These are phyloP conservation scores for Peromyscus polionotus DNA, from an alignment of 2,113 vertebrate genomes.

Conservation along the genomic window DNA sequence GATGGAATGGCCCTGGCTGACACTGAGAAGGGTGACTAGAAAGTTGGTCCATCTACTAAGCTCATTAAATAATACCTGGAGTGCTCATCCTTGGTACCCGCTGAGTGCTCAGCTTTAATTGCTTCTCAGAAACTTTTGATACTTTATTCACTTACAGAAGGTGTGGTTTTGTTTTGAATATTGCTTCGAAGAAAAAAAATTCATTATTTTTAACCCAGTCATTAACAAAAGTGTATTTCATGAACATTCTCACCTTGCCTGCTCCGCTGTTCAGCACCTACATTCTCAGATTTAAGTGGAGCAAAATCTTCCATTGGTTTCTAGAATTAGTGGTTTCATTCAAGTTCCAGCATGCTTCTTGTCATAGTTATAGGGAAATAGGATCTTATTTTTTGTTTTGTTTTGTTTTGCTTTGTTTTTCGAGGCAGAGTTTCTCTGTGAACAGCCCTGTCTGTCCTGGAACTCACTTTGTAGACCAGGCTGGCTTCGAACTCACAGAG, in stretches of 20 bases:
- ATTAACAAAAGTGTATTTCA: slow-evolving; percentile 22
- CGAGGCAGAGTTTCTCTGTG: too few species aligned
- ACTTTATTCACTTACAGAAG: background rate
- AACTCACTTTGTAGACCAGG: too few species aligned
- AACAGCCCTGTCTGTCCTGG: too few species aligned
- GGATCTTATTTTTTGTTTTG: background rate
- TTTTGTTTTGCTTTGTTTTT: too few species aligned
- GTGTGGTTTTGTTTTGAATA: background rate
- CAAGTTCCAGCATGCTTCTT: background rate
- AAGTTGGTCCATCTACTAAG: background rate
- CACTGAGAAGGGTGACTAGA: background rate
- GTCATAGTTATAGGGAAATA: background rate
- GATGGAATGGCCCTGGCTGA: too few species aligned
- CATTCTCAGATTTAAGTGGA: background rate
- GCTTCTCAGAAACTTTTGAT: slow-evolving; percentile 29
- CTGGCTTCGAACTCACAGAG: too few species aligned
- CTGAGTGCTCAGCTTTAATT: background rate
- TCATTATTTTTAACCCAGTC: background rate
- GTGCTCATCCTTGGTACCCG: background rate
- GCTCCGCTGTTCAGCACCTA: background rate
- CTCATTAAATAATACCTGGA: background rate
- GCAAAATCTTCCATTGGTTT: background rate
- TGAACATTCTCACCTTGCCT: background rate
- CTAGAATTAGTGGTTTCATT: background rate
- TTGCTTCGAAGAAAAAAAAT: slow-evolving; percentile 17